Evolutionary conservation across 1,140 invertebrate species (phyloP).

Genomic region (Zaprionus davidi): DNA sequence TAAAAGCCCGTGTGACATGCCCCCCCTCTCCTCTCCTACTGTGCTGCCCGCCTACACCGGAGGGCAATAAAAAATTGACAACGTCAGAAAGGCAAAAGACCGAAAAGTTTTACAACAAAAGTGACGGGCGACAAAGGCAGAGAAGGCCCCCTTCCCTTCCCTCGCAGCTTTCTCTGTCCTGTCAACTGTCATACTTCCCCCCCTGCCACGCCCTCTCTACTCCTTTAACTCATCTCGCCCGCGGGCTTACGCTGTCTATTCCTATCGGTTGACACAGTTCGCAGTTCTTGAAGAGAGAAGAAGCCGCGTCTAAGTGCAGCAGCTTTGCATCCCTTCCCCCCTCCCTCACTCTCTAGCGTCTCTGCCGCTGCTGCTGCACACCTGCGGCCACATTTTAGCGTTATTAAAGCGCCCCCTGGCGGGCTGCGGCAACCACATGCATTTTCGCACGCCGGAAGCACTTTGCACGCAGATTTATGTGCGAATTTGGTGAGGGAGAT

Average conservation of each 20-base stretch:
- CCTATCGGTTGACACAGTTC: slow-evolving; percentile 51
- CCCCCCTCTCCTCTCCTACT: background rate
- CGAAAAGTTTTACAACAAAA: slow-evolving; percentile 23
- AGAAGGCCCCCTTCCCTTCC: background rate
- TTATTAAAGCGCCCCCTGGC: slow-evolving; percentile 65
- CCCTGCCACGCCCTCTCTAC: background rate
- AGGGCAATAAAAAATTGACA: slow-evolving; percentile 79
- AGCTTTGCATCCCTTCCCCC: background rate
- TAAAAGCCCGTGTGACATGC: slow-evolving; percentile 44
- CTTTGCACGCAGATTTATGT: slow-evolving; percentile 73
- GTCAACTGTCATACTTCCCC: background rate
- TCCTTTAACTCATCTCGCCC: background rate
- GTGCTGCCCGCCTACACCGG: slow-evolving; percentile 39
- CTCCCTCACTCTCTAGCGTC: no score
- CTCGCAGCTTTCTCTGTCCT: background rate
- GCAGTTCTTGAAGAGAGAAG: background rate
- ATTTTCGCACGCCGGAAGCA: slow-evolving; percentile 68
- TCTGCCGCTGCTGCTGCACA: slow-evolving; percentile 32
- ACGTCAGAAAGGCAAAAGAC: slow-evolving; percentile 55
- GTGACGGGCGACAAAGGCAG: slow-evolving; percentile 1
- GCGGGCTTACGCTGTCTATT: slow-evolving; percentile 25
- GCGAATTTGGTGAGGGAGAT: slow-evolving; percentile 32
- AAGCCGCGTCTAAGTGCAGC: slow-evolving; percentile 1
- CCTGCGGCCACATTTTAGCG: slow-evolving; percentile 62
- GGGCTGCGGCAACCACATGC: slow-evolving; percentile 52